These are phyloP conservation scores for Tangara arthus DNA, from an alignment of 2,797 vertebrate genomes.

Conservation along the genomic window DNA sequence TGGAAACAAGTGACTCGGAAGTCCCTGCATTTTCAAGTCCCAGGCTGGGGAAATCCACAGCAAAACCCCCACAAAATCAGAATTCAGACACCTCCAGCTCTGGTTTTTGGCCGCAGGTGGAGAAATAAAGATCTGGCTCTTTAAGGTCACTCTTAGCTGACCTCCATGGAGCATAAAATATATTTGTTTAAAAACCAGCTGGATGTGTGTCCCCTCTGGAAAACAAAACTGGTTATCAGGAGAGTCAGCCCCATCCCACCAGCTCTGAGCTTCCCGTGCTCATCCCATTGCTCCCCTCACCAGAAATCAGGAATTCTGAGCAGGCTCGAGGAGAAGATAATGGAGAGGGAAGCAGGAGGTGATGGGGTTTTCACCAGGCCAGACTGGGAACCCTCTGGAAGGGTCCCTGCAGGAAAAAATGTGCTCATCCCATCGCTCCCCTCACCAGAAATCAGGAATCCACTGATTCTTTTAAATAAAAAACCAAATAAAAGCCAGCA, in stretches of 20 bases:
- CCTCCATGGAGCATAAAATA: rapidly evolving
- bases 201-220: neutral
- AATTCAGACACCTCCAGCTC: neutral
- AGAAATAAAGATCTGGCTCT: neutral
- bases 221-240: neutral
- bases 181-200: neutral
- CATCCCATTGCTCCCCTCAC: rapidly evolving
- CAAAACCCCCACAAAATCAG: neutral
- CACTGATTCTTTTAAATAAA: too few relatives aligned
- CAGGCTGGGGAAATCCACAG: neutral
- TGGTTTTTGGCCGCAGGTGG: neutral
- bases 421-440: too few relatives aligned
- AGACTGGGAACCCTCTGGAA: neutral
- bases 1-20: rapidly evolving
- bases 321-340: neutral
- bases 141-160: neutral
- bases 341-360: neutral
- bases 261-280: neutral
- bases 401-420: neutral
- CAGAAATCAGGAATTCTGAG: too few relatives aligned
- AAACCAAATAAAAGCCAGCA: neutral
- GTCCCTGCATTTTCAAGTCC: neutral
- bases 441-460: neutral
- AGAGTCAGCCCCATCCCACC: neutral
- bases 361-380: neutral